phyloP scores from a whole-genome alignment of 2,113 vertebrate species.

The Corythaeola cristata region DNA sequence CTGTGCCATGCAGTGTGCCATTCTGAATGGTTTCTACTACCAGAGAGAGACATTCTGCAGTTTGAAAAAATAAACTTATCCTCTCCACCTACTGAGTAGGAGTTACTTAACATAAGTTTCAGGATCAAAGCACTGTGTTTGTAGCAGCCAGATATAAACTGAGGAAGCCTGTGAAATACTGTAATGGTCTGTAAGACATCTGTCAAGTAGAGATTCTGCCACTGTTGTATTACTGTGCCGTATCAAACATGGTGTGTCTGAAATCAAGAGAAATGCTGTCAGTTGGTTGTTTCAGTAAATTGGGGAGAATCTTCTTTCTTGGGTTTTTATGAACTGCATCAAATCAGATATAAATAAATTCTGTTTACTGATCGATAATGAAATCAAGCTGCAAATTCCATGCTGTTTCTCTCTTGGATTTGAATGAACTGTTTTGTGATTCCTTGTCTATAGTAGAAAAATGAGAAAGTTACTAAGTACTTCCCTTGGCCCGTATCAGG shows the following conservation, averaged over 20 bases:
- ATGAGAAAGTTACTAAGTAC: conserved; percentile 7
- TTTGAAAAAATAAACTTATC: background rate
- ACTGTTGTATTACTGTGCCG: background rate
- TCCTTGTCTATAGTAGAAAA: conserved; percentile 25
- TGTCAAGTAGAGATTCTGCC: background rate
- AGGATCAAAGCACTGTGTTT: background rate
- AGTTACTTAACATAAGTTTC: background rate
- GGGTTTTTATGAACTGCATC: background rate
- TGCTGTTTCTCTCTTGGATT: conserved; percentile 2
- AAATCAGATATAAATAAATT: conserved; percentile 11
- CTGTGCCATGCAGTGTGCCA: background rate
- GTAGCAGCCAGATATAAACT: background rate
- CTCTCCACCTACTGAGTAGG: background rate
- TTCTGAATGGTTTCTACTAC: background rate
- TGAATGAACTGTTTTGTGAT: conserved; percentile 16
- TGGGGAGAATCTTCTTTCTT: background rate
- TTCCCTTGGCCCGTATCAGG: background rate
- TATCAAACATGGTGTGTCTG: background rate
- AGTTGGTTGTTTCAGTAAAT: background rate
- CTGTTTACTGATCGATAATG: conserved; percentile 2
- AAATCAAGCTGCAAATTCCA: conserved; percentile 41
- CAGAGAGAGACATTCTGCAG: background rate
- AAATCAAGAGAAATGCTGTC: background rate
- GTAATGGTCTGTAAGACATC: background rate
- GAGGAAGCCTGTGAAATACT: background rate